Evolutionary conservation across 1,140 invertebrate species (phyloP).

Genomic region (Platorchestia sp.): DNA sequence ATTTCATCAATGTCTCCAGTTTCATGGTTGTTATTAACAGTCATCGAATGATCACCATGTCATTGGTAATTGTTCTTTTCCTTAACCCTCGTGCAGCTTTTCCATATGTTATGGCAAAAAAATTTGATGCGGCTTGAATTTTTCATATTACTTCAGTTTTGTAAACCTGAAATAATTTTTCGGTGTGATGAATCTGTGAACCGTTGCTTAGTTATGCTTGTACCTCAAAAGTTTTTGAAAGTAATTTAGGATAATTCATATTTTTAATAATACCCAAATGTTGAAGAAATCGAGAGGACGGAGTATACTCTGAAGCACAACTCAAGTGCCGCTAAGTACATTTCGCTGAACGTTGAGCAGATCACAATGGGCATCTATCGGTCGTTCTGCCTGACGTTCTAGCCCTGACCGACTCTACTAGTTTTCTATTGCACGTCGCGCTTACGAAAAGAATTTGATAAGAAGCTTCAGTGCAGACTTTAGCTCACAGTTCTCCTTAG

Average conservation of each 20-base stretch:
- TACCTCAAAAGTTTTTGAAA: background rate
- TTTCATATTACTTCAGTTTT: background rate
- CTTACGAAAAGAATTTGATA: background rate
- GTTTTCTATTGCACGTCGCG: background rate
- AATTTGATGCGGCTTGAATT: background rate
- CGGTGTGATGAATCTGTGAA: background rate
- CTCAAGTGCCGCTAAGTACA: background rate
- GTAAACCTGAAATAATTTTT: background rate
- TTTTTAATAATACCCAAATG: background rate
- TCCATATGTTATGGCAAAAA: background rate
- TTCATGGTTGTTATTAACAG: constrained; percentile 18
- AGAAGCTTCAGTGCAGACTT: background rate
- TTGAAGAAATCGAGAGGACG: background rate
- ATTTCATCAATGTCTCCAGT: constrained; percentile 19
- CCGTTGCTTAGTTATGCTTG: background rate
- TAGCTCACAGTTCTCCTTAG: background rate
- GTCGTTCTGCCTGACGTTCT: background rate
- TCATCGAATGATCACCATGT: background rate
- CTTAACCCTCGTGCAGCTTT: background rate
- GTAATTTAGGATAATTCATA: background rate
- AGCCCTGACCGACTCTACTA: background rate
- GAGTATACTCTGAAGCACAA: background rate
- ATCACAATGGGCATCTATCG: background rate
- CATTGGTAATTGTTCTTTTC: constrained; percentile 3
- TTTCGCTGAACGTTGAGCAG: background rate